Base-by-base conservation (phyloP, 2,888 invertebrate genomes). In the Ceramica pisi region DNA sequence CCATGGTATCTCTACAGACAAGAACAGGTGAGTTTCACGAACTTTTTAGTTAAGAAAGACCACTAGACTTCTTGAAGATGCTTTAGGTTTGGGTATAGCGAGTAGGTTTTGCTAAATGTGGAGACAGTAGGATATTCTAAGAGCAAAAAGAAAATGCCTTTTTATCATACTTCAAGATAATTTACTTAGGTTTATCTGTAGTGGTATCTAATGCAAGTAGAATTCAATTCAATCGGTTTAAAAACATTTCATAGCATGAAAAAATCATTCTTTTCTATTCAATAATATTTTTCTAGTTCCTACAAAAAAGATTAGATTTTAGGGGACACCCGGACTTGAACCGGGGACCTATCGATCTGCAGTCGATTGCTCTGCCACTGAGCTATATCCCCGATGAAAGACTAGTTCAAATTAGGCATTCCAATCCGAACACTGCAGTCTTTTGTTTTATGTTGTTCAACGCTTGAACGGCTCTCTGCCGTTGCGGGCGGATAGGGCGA, bases 1-100 rank as follows among this genome's bases (percentile, higher is more conserved):
- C 85, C 98, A 98, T 85, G 98, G 98, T 64, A 98, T 98, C 76
- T 98, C 98, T 0, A 98, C 98, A 0, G 98, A 98, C 79, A 98
- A 98, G 92, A 98, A 98, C 91, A 98, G 98, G 98, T 98, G 90
- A 74, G 76, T 19, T 14, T 10, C 5, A 50, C 5, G 14, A 8
- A 21, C 5, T 35, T 65, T 5, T 23, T 19, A 3, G n/a, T 35
- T 14, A 12, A 2, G 48, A 21, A 9, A n/a, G n/a, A n/a, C n/a
- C n/a, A n/a, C n/a, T n/a, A n/a, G n/a, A n/a, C n/a, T n/a, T n/a
- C n/a, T n/a, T n/a, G n/a, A n/a, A n/a, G n/a, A n/a, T n/a, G n/a
- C n/a, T n/a, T n/a, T n/a, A n/a, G n/a, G n/a, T n/a, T n/a, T n/a
- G n/a, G n/a, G n/a, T n/a, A n/a, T n/a, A n/a, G n/a, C n/a, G n/a